A percentile compares a stretch with the other conserved stretches of the same genome.
phyloP scores from a whole-genome alignment of 2,797 vertebrate species.

The Silurus lanzhouensis region DNA sequence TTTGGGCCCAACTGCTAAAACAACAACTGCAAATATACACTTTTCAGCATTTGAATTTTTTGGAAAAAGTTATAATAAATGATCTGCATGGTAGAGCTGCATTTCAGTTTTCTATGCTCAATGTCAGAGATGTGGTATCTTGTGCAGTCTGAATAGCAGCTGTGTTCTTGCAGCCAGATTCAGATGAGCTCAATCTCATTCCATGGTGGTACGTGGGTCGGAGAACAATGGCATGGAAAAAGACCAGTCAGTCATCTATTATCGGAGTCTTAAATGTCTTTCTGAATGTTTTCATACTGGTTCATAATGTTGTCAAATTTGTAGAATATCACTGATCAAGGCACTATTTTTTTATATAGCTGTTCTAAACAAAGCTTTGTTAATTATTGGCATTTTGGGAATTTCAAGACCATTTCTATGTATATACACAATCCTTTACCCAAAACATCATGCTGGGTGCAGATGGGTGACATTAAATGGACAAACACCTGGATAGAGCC shows the following conservation, averaged over 20 bases:
- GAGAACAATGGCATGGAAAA: not conserved
- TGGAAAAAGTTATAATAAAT: not conserved
- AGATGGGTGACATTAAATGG: not conserved
- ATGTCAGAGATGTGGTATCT: not conserved
- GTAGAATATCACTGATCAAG: not conserved
- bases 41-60: not conserved
- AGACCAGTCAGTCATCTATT: not conserved
- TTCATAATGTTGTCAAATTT: not conserved
- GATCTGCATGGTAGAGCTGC: not conserved
- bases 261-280: not conserved
- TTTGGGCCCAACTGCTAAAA: not conserved
- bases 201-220: not conserved
- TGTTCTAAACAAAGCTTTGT: not conserved
- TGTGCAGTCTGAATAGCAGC: not conserved
- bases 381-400: not conserved
- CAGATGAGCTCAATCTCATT: not conserved
- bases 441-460: not conserved
- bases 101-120: not conserved
- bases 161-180: slow-evolving; percentile 5
- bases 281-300: not conserved
- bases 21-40: not conserved
- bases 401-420: not conserved
- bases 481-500: not conserved
- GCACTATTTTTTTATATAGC: not conserved
- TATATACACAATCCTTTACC: not conserved